Evolutionary conservation across 1,140 invertebrate genomes (phyloP).

Genomic region (Hesperophylax magnus): DNA sequence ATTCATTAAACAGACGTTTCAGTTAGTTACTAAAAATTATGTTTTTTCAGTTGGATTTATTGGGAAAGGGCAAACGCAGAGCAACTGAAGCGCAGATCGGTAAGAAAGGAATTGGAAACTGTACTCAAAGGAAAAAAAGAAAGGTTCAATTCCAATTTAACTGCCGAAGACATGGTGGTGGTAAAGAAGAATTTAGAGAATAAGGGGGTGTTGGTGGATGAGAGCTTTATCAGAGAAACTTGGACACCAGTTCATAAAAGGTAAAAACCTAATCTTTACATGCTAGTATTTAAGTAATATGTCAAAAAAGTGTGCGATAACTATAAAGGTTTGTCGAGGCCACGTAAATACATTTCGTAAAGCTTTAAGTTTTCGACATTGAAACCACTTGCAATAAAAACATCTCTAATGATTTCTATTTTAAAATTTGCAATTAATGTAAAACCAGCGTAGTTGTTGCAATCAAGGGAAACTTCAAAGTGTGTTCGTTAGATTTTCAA

Average conservation of each 20-base stretch:
- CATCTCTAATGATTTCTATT: too few species aligned
- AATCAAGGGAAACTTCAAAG: too few species aligned
- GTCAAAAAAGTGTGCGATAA: neutral
- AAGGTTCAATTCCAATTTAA: neutral
- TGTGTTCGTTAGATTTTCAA: too few species aligned
- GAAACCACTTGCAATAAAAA: too few species aligned
- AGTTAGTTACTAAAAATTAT: constrained; percentile 22
- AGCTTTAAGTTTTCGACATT: too few species aligned
- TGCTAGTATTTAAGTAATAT: neutral
- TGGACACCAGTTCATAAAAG: constrained; percentile 3
- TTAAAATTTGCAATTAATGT: too few species aligned
- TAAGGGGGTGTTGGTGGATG: neutral
- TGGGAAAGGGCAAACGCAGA: constrained; percentile 71
- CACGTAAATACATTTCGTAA: too few species aligned
- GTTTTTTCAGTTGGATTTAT: constrained; percentile 76
- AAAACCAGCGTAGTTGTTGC: too few species aligned
- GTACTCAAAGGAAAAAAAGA: neutral
- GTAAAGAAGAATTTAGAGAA: neutral
- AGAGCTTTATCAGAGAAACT: neutral
- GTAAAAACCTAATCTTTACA: neutral
- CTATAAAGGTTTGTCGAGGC: too few species aligned
- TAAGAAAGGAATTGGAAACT: neutral
- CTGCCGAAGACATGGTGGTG: neutral
- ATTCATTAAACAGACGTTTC: too few species aligned
- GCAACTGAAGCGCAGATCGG: neutral